These are phyloP conservation scores for Botrylloides violaceus DNA, from an alignment of 23 tunicate species.

Conservation along the genomic window DNA sequence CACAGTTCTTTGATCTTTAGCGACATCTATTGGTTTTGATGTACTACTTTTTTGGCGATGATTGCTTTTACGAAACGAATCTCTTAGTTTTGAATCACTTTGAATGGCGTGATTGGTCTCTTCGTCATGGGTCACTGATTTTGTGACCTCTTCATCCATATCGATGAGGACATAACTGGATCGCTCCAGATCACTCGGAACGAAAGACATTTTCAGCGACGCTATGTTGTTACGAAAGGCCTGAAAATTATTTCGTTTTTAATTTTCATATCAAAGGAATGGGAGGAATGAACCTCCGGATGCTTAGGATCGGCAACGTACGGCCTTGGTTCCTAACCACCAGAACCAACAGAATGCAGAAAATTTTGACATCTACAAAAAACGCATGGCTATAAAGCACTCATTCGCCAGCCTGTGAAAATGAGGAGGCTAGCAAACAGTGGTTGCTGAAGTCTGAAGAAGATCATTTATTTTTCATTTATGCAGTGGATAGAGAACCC, in stretches of 20 bases:
- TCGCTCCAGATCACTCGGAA: constrained; percentile 48
- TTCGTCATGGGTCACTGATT: background rate
- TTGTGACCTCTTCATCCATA: constrained; percentile 15
- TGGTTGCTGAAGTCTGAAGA: too few species aligned
- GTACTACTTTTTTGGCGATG: background rate
- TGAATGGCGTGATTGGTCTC: background rate
- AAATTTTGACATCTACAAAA: too few species aligned
- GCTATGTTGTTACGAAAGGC: background rate
- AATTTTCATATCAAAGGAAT: too few species aligned
- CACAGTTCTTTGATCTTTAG: background rate
- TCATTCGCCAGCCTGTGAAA: too few species aligned
- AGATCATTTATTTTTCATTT: too few species aligned
- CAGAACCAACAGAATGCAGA: too few species aligned
- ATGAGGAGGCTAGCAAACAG: too few species aligned
- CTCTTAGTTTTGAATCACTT: background rate
- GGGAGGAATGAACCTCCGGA: too few species aligned
- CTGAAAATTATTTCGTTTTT: background rate
- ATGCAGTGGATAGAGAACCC: too few species aligned
- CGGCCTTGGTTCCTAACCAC: too few species aligned
- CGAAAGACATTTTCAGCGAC: constrained; percentile 13
- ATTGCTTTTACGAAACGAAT: background rate
- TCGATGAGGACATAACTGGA: constrained; percentile 33
- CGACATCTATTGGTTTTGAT: constrained; percentile 4
- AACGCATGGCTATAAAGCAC: too few species aligned
- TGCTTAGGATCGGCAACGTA: too few species aligned